Evolutionary conservation across 2,797 vertebrate species (phyloP).

Genomic region (Triplophysa bombifrons): DNA sequence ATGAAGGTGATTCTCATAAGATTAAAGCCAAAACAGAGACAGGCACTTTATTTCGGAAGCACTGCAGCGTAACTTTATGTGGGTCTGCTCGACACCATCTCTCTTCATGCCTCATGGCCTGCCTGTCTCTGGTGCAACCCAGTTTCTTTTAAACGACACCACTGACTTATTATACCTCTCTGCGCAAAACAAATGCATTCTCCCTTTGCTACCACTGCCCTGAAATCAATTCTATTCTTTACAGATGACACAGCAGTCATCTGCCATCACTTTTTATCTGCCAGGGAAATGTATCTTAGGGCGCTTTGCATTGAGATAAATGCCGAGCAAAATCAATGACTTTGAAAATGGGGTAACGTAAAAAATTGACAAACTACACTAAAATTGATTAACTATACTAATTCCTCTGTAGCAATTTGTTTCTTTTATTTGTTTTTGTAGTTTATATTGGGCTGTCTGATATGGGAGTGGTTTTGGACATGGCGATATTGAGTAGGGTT

Average conservation of each 20-base stretch:
- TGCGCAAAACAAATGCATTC: conserved; percentile 76
- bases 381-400: not conserved
- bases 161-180: conserved; percentile 79
- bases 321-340: conserved; percentile 46
- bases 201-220: conserved; percentile 68
- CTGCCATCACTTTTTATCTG: conserved; percentile 55
- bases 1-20: not conserved
- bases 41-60: conserved; percentile 29
- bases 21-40: conserved; percentile 28
- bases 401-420: not conserved
- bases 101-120: conserved; percentile 58
- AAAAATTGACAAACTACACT: no score
- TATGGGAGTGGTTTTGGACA: not conserved
- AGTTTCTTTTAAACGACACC: conserved; percentile 75
- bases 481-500: not conserved
- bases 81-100: conserved; percentile 53
- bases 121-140: conserved; percentile 61
- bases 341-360: conserved; percentile 1
- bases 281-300: conserved; percentile 53
- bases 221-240: conserved; percentile 76
- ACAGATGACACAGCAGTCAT: conserved; percentile 68
- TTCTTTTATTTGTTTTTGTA: not conserved
- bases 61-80: conserved; percentile 45
- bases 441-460: not conserved
- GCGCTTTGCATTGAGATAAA: conserved; percentile 49